A percentile compares a stretch with the other conserved stretches of the same genome.
Evolutionary conservation across 2,113 vertebrate genomes (phyloP).

Genomic region (Corythornis vintsioides): DNA sequence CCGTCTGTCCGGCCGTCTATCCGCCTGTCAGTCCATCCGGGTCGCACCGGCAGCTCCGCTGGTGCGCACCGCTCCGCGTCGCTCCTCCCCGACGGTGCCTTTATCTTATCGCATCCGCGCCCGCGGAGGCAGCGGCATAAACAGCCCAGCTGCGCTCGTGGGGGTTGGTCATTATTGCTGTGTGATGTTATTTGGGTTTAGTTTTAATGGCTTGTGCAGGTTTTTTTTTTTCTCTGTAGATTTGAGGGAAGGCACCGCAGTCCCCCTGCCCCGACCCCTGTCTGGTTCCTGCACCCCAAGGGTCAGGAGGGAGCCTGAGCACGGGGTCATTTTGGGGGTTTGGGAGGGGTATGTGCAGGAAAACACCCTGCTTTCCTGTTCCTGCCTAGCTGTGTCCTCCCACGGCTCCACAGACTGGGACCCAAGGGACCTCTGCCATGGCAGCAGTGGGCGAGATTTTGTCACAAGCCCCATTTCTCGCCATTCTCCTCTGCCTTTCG

Average conservation of each 20-base stretch:
- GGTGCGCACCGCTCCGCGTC: not conserved
- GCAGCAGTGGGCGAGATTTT: not conserved
- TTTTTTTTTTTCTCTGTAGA: not conserved
- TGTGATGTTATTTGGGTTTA: not conserved
- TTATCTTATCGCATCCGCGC: conserved; percentile 62
- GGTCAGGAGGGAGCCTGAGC: not conserved
- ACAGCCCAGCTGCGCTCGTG: not conserved
- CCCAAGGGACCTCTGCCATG: not conserved
- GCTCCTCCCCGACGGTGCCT: conserved; percentile 3
- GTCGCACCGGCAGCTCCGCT: not conserved
- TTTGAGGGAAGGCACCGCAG: not conserved
- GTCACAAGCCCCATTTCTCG: not conserved
- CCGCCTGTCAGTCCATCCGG: not conserved
- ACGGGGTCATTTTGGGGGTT: not conserved
- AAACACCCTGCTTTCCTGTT: not conserved
- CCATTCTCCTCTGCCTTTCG: not conserved
- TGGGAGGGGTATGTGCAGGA: not conserved
- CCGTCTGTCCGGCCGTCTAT: not conserved
- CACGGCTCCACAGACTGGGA: not conserved
- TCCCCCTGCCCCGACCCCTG: not conserved
- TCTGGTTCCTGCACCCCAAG: not conserved
- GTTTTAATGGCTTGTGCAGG: not conserved
- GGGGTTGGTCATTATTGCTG: too few relatives aligned
- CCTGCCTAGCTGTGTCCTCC: not conserved
- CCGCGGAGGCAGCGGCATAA: conserved; percentile 43